Percentiles rank a stretch among this genome's conserved stretches.
Evolutionary conservation across 2,888 invertebrate species (phyloP).

Genomic region (Chorisops tibialis): DNA sequence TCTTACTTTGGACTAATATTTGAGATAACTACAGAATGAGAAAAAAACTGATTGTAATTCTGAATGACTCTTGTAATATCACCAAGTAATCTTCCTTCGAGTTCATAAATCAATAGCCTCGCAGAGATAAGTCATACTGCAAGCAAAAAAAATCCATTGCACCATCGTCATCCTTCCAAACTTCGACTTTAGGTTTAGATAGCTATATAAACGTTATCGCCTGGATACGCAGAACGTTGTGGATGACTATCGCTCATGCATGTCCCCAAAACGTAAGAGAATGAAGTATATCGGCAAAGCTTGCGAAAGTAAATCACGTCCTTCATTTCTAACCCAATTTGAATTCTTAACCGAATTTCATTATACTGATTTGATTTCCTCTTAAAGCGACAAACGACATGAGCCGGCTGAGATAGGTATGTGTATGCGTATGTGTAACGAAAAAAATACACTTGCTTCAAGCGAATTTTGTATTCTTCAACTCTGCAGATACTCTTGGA

Average conservation of each 20-base stretch:
- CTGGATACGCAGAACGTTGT: neutral
- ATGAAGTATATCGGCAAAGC: neutral
- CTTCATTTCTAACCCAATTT: conserved; percentile 33
- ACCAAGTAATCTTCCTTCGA: conserved; percentile 4
- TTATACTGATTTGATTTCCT: conserved; percentile 33
- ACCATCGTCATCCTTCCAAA: neutral
- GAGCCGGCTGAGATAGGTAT: neutral
- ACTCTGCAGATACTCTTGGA: too few species aligned
- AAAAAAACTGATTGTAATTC: too few species aligned
- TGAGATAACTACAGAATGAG: too few species aligned
- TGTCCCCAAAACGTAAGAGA: neutral
- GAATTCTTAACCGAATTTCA: conserved; percentile 33
- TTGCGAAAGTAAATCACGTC: conserved; percentile 30
- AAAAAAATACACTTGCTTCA: too few species aligned
- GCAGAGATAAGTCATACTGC: conserved; percentile 3
- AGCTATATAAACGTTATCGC: neutral
- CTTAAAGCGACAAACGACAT: conserved; percentile 17
- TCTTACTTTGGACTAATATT: too few species aligned
- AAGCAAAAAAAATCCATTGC: neutral
- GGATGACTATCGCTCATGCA: neutral
- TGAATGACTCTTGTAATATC: too few species aligned
- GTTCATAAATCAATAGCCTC: conserved; percentile 24
- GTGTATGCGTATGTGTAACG: too few species aligned
- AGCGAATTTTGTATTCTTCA: too few species aligned
- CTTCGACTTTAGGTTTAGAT: too few species aligned